Evolutionary conservation across 2,888 invertebrate species (phyloP).

Genomic region (Gerris lacustris): DNA sequence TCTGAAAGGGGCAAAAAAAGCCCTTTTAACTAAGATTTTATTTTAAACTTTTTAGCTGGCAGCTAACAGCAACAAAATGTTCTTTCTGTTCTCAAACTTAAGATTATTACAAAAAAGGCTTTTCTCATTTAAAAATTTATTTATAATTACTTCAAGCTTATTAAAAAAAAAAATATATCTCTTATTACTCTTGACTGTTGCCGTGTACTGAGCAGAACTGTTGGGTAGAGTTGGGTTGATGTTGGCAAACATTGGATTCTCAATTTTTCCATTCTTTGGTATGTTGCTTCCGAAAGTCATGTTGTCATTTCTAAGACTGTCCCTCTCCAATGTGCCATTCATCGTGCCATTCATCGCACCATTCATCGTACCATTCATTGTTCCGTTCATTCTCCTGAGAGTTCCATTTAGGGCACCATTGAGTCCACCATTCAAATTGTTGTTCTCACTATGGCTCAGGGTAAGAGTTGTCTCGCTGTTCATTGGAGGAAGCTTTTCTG

Average conservation of each 20-base stretch:
- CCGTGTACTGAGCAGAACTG: conserved; percentile 38
- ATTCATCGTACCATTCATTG: background rate
- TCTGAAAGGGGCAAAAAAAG: too few species aligned
- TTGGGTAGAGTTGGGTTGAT: conserved; percentile 24
- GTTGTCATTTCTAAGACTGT: conserved; percentile 24
- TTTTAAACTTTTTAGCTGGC: too few species aligned
- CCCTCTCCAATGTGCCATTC: conserved; percentile 33
- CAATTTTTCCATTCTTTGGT: conserved; percentile 37
- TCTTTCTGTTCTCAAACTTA: too few species aligned
- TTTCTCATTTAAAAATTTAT: too few species aligned
- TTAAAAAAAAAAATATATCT: conserved; percentile 10
- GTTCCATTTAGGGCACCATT: background rate
- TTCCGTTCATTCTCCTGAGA: background rate
- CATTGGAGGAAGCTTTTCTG: conserved; percentile 33
- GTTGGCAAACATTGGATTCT: conserved; percentile 37
- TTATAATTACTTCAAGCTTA: too few species aligned
- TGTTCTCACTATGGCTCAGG: conserved; percentile 24
- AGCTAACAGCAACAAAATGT: too few species aligned
- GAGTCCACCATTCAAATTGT: conserved; percentile 30
- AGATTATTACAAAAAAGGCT: too few species aligned
- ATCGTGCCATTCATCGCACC: background rate
- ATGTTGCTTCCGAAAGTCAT: conserved; percentile 24
- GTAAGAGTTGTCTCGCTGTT: conserved; percentile 21
- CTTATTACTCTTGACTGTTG: conserved; percentile 47
- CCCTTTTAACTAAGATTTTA: too few species aligned